Evolutionary conservation across 2,113 vertebrate species (phyloP).

Genomic region (Cynoglossus semilaevis): DNA sequence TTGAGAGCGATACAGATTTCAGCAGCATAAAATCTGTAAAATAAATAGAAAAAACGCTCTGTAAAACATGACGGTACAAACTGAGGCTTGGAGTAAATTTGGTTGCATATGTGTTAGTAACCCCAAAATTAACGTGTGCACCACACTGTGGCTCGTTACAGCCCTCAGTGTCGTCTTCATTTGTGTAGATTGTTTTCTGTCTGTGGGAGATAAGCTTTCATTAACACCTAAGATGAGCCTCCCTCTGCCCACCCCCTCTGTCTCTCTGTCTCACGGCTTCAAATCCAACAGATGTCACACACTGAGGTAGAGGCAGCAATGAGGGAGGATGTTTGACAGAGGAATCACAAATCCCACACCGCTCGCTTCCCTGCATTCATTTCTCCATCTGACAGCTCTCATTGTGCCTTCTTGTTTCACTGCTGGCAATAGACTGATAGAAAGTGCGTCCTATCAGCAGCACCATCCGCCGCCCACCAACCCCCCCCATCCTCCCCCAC

Average conservation of each 20-base stretch:
- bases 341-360: constrained; percentile 46
- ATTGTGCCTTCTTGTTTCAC: constrained; percentile 36
- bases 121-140: too few species aligned
- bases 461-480: constrained; percentile 53
- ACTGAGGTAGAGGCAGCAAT: constrained; percentile 20
- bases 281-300: constrained; percentile 35
- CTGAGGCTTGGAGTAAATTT: too few species aligned
- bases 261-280: constrained; percentile 36
- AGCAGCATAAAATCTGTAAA: constrained; percentile 92
- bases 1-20: constrained; percentile 98
- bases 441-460: constrained; percentile 47
- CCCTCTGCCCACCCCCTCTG: constrained; percentile 31
- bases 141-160: too few species aligned
- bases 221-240: constrained; percentile 37
- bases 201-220: constrained; percentile 58
- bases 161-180: constrained; percentile 6
- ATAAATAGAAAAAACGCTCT: neutral
- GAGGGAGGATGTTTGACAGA: constrained; percentile 36
- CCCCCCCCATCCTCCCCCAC: constrained; percentile 41
- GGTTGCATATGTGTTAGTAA: too few species aligned
- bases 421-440: constrained; percentile 46
- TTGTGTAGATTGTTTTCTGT: constrained; percentile 50
- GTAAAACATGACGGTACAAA: too few species aligned
- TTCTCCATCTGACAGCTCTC: constrained; percentile 41
- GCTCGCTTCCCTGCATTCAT: constrained; percentile 50